Percentiles rank a stretch among this genome's conserved stretches.
These are phyloP conservation scores for Lemur catta DNA, from an alignment of 2,797 vertebrate genomes.

Conservation along the genomic window DNA sequence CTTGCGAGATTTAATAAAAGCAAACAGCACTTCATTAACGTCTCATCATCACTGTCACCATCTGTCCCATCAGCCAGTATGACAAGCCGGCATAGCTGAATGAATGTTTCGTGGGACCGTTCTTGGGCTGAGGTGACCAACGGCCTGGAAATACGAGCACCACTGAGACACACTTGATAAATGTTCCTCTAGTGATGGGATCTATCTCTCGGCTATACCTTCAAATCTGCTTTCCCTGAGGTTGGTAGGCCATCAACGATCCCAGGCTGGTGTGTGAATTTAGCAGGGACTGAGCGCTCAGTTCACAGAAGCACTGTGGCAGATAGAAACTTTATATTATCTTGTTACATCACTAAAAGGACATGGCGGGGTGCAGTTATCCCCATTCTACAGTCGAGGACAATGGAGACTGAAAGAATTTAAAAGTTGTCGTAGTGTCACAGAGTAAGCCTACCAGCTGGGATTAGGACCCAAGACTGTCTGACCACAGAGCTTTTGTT, in stretches of 20 bases:
- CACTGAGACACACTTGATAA: fast-evolving
- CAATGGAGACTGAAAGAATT: fast-evolving
- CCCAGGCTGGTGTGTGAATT: background rate
- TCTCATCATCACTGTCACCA: background rate
- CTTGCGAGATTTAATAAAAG: background rate
- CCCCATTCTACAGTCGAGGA: too few species aligned
- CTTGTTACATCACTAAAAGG: fast-evolving
- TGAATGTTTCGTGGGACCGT: fast-evolving
- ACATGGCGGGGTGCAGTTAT: fast-evolving
- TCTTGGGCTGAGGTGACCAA: fast-evolving
- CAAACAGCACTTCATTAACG: background rate
- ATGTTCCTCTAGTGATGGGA: fast-evolving
- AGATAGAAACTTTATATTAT: too few species aligned
- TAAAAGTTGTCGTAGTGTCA: background rate
- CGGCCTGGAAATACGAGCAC: fast-evolving
- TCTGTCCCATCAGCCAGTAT: background rate
- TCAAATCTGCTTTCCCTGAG: background rate
- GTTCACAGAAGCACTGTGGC: fast-evolving
- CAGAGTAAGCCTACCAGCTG: fast-evolving
- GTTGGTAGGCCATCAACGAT: fast-evolving
- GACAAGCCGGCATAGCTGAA: fast-evolving
- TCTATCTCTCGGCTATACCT: background rate
- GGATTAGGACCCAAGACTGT: background rate
- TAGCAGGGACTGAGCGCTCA: background rate
- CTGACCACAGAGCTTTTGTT: fast-evolving